Percentiles rank a stretch among this genome's conserved stretches.
Evolutionary conservation across 2,797 vertebrate genomes (phyloP).

Genomic region (Enteromius viviparus): DNA sequence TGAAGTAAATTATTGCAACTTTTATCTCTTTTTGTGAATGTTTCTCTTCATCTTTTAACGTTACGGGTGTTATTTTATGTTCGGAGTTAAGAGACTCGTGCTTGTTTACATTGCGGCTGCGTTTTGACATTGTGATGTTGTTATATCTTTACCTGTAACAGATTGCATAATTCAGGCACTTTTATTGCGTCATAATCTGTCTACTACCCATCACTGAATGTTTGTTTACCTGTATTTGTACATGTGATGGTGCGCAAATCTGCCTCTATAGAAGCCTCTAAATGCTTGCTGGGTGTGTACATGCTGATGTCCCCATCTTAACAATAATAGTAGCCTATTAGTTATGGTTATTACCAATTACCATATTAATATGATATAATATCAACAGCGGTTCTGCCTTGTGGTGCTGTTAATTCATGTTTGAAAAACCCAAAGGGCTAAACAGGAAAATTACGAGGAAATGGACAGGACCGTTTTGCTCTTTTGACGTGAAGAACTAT

Average conservation of each 20-base stretch:
- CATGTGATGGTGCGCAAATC: not conserved
- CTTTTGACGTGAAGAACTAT: not conserved
- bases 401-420: not conserved
- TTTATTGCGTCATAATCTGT: constrained; percentile 4
- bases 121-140: not conserved
- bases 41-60: not conserved
- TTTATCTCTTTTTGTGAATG: not conserved
- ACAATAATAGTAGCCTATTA: not conserved
- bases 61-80: not conserved
- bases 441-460: not conserved
- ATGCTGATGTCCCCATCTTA: not conserved
- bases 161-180: constrained; percentile 11
- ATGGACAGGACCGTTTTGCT: not conserved
- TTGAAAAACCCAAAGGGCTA: not conserved
- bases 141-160: constrained; percentile 37
- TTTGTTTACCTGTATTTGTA: constrained; percentile 12
- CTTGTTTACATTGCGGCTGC: constrained; percentile 9
- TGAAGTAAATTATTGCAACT: not conserved
- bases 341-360: not conserved
- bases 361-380: not conserved
- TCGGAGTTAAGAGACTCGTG: not conserved
- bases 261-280: not conserved
- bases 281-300: not conserved
- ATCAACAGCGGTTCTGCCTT: not conserved
- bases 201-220: not conserved